A percentile compares a stretch with the other conserved stretches of the same genome.
phyloP scores from a whole-genome alignment of 2,888 invertebrate species.

The Holacanthella duospinosa region DNA sequence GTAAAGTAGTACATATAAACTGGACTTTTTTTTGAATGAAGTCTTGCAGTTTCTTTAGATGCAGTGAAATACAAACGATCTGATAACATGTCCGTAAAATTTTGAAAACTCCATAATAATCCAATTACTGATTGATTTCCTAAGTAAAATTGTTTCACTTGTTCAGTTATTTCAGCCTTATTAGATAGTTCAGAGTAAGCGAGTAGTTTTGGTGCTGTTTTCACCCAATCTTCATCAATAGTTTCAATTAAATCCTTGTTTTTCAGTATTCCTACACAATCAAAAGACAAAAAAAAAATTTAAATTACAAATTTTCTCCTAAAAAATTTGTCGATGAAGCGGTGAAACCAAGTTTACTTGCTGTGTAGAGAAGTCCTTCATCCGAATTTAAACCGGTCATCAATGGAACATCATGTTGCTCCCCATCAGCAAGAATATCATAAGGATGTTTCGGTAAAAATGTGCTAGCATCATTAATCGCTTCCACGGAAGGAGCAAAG shows the following conservation, averaged over 20 bases:
- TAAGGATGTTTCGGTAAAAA: constrained; percentile 32
- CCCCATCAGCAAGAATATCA: constrained; percentile 23
- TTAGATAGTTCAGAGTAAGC: constrained; percentile 15
- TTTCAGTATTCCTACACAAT: constrained; percentile 19
- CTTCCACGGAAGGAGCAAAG: constrained; percentile 30
- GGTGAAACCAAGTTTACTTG: constrained; percentile 19
- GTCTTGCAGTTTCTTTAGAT: constrained; percentile 19
- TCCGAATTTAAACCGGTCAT: constrained; percentile 27
- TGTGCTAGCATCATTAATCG: constrained; percentile 6
- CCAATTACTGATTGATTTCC: constrained; percentile 15
- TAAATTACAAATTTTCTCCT: background rate
- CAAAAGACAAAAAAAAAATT: background rate
- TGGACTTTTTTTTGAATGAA: constrained; percentile 23
- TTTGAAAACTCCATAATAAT: constrained; percentile 19
- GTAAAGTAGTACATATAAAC: constrained; percentile 29
- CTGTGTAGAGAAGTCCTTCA: constrained; percentile 31
- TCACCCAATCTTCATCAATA: constrained; percentile 21
- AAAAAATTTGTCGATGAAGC: background rate
- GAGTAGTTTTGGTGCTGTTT: constrained; percentile 22
- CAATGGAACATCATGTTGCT: constrained; percentile 22
- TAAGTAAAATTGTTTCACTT: constrained; percentile 22
- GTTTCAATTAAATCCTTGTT: constrained; percentile 13
- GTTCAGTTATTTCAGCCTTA: constrained; percentile 11
- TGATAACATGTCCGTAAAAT: constrained; percentile 27
- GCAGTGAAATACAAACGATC: constrained; percentile 32